Evolutionary conservation across 1,140 invertebrate species (phyloP).

Genomic region (Aradophagus sp.): DNA sequence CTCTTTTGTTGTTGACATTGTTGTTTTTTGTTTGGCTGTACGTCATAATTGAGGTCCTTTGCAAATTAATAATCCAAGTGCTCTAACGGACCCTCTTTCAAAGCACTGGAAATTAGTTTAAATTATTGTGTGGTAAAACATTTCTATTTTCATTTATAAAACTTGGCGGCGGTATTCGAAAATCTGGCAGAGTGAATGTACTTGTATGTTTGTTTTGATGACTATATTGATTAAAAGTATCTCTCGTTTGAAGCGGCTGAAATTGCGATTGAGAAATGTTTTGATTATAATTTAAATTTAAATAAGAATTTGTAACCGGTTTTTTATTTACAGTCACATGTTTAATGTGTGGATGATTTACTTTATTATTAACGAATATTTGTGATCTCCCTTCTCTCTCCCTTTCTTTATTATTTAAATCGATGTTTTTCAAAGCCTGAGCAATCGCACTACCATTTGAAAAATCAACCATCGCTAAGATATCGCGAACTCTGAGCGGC

Average conservation of each 20-base stretch:
- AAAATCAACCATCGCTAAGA: constrained; percentile 10
- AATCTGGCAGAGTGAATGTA: not conserved
- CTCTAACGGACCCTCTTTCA: constrained; percentile 13
- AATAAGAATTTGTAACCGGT: no score
- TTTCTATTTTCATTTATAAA: not conserved
- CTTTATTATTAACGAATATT: no score
- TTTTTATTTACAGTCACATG: no score
- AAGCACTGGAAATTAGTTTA: constrained; percentile 17
- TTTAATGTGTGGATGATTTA: no score
- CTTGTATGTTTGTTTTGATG: no score
- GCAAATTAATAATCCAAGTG: constrained; percentile 18
- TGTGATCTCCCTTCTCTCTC: not conserved
- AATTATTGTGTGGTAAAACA: not conserved
- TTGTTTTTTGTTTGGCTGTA: not conserved
- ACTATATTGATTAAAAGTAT: no score
- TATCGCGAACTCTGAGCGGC: constrained; percentile 2
- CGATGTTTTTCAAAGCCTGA: constrained; percentile 3
- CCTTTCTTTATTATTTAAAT: constrained; percentile 10
- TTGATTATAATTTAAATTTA: no score
- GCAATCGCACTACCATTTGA: constrained; percentile 1
- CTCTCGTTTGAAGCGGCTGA: no score
- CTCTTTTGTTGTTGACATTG: not conserved
- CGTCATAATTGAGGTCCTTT: constrained; percentile 4
- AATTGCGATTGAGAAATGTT: no score
- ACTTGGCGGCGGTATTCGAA: not conserved